Base-by-base conservation (phyloP, 2,888 invertebrate species). In the Tortricodes alternella region DNA sequence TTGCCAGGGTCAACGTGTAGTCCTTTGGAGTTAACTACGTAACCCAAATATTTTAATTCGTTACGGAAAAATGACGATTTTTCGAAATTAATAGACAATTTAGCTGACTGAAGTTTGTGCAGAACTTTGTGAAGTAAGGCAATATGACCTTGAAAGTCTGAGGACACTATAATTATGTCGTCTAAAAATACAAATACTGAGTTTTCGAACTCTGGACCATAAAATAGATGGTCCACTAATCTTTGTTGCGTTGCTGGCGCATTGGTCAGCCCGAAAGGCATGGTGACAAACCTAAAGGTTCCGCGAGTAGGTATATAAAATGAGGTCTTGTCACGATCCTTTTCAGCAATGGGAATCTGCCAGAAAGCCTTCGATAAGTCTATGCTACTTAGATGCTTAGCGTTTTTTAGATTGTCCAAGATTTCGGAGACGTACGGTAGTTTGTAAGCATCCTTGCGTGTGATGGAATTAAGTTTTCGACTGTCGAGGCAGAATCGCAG, bases 161-260 rank as follows among this genome's bases (percentile, higher is more conserved):
- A 13, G 18, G 60, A 61, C 0, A 66, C 37, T 3, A 66, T 44
- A 3, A 67, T 60, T 1, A 67, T 59, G 24, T 70, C n/a, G n/a
- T n/a, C n/a, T n/a, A n/a, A n/a, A n/a, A n/a, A n/a, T n/a, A n/a
- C n/a, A n/a, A n/a, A n/a, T n/a, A n/a, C n/a, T n/a, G n/a, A 67
- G 41, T 68, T 63, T 16, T 55, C 63, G 0, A 29, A n/a, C 1
- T 66, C 66, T 27, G 65, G 65, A 3, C 65, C 64, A 1, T 57
- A 60, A 37, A 62, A 64, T 3, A 62, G 16, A 1, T n/a, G 15
- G 53, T 69, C 69, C 0, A 66, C 64, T 3, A 71, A 35, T 1
- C 68, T 16, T 35, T 68, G 68, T 29, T 67, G 71, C 0, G 69
- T 66, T 1, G 68, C 67, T 0, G 67, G 67, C 0, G 68, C 68